phyloP scores from a whole-genome alignment of 2,888 invertebrate genomes.

The Agrochola lychnidis region DNA sequence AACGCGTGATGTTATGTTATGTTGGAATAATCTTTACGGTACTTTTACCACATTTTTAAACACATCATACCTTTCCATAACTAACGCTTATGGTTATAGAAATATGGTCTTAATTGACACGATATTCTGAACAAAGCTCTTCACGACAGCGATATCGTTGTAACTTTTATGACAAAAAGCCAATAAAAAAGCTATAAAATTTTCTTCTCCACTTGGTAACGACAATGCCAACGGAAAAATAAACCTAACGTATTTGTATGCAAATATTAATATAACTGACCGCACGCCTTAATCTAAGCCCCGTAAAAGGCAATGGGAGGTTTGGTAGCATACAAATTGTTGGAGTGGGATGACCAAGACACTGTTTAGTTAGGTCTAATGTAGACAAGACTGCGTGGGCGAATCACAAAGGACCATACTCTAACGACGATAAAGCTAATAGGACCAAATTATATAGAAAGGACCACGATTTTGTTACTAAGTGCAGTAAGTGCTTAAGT shows the following conservation, averaged over 20 bases:
- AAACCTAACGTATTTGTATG: conserved; percentile 62
- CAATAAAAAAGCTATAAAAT: conserved; percentile 2
- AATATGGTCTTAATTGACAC: not conserved
- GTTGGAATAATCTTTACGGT: not conserved
- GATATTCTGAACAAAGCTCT: not conserved
- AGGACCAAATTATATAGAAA: conserved; percentile 60
- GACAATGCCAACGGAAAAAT: conserved; percentile 12
- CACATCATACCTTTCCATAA: not conserved
- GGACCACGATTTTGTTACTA: conserved; percentile 41
- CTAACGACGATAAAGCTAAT: conserved; percentile 66
- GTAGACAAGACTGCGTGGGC: conserved; percentile 71
- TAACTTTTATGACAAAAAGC: not conserved
- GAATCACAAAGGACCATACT: conserved; percentile 60
- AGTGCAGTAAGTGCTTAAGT: conserved; percentile 38
- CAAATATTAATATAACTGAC: conserved; percentile 70
- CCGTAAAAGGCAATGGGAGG: conserved; percentile 77
- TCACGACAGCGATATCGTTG: not conserved
- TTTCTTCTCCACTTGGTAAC: conserved; percentile 9
- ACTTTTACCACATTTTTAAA: not conserved
- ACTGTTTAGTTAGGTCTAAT: conserved; percentile 64
- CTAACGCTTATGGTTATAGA: not conserved
- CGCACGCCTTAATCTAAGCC: conserved; percentile 66
- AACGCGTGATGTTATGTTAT: no score
- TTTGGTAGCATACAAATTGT: conserved; percentile 80
- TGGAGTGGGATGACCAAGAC: conserved; percentile 76